phyloP scores from a whole-genome alignment of 1,140 invertebrate genomes.

The Ectropis grisescens region DNA sequence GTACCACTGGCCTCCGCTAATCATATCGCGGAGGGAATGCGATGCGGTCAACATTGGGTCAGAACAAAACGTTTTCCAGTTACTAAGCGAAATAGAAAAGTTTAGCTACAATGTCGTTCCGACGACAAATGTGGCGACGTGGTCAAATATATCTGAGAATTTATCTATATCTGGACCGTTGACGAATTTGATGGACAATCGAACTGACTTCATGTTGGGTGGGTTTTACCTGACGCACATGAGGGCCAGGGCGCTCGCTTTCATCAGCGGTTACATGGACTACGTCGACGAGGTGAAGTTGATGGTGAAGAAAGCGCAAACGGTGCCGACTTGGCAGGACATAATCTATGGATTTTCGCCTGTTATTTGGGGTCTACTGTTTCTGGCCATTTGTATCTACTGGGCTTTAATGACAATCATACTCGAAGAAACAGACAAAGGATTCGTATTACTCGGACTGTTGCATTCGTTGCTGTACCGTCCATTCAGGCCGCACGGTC shows the following conservation, averaged over 20 bases:
- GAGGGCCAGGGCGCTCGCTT: constrained; percentile 25
- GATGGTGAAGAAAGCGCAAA: constrained; percentile 25
- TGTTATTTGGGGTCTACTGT: constrained; percentile 29
- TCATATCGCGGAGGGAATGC: constrained; percentile 1
- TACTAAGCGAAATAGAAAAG: constrained; percentile 24
- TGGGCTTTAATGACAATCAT: constrained; percentile 16
- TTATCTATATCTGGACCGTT: constrained; percentile 24
- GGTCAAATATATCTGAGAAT: constrained; percentile 15
- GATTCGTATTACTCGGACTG: constrained; percentile 12
- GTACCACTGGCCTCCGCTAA: constrained; percentile 32
- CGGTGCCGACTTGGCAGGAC: constrained; percentile 21
- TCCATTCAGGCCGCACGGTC: not conserved
- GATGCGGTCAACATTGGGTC: constrained; percentile 11
- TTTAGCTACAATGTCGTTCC: constrained; percentile 25
- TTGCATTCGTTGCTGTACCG: constrained; percentile 4
- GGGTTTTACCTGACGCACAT: constrained; percentile 22
- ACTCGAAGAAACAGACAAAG: constrained; percentile 20
- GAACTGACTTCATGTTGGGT: constrained; percentile 30
- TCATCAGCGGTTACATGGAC: constrained; percentile 21
- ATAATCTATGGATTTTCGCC: constrained; percentile 31
- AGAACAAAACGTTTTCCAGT: constrained; percentile 27
- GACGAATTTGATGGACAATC: constrained; percentile 16
- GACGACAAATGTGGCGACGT: constrained; percentile 20
- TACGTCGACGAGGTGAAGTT: constrained; percentile 26
- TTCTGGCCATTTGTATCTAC: constrained; percentile 18